Percentiles rank a stretch among this genome's conserved stretches.
Conservation (phyloP, 2,113 vertebrate genomes). For the Chaetura pelagica region DNA sequence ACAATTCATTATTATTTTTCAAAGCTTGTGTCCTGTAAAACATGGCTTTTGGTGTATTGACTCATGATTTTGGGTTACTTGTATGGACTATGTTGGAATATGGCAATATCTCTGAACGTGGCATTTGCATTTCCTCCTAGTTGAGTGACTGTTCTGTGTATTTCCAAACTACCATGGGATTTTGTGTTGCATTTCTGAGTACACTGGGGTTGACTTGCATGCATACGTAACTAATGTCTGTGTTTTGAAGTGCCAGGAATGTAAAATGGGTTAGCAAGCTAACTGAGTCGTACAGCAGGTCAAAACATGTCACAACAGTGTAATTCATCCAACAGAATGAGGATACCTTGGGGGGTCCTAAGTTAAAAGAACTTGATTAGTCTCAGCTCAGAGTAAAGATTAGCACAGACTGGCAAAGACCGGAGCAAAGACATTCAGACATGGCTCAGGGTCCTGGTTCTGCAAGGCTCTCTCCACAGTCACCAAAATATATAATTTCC, state of each 20-base stretch:
- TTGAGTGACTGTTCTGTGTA: neutral
- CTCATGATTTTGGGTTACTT: neutral
- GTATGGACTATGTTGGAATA: neutral
- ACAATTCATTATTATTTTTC: neutral
- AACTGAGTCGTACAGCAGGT: slow-evolving; percentile 29
- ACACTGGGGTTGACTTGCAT: neutral
- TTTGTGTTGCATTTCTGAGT: slow-evolving; percentile 26
- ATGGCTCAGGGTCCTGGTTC: neutral
- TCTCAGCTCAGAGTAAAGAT: slow-evolving; percentile 19
- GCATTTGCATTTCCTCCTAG: slow-evolving; percentile 10
- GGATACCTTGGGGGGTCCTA: neutral
- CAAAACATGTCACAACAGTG: slow-evolving; percentile 43
- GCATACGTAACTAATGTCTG: slow-evolving; percentile 41
- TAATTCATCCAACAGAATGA: slow-evolving; percentile 13
- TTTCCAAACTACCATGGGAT: slow-evolving; percentile 20
- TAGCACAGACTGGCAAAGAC: slow-evolving; percentile 3
- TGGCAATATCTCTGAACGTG: neutral
- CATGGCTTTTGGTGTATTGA: neutral
- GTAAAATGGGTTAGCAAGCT: slow-evolving; percentile 24
- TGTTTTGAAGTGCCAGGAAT: slow-evolving; percentile 44
- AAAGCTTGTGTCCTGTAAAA: neutral
- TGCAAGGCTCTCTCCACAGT: neutral
- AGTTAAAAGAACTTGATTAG: slow-evolving; percentile 14
- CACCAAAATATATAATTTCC: neutral
- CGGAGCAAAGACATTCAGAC: neutral